Percentiles rank a stretch among this genome's conserved stretches.
Evolutionary conservation across 2,888 invertebrate species (phyloP).

Genomic region (Branchellion lobata): DNA sequence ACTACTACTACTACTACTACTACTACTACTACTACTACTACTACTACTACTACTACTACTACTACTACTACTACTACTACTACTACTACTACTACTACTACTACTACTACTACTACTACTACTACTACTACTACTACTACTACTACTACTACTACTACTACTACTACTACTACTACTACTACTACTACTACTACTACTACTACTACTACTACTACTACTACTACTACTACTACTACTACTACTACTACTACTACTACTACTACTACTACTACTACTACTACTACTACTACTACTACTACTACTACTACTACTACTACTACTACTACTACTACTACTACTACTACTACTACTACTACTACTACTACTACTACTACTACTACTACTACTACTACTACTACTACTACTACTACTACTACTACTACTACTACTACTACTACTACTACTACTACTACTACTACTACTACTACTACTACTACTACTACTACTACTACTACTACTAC

Average conservation of each 20-base stretch:
- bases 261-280: constrained; percentile 28
- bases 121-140: constrained; percentile 28
- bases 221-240: constrained; percentile 28
- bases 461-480: constrained; percentile 25
- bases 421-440: constrained; percentile 19
- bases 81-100: constrained; percentile 15
- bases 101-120: constrained; percentile 19
- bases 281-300: constrained; percentile 17
- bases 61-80: constrained; percentile 15
- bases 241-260: constrained; percentile 29
- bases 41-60: constrained; percentile 17
- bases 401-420: constrained; percentile 29
- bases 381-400: constrained; percentile 28
- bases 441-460: constrained; percentile 11
- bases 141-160: constrained; percentile 22
- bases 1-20: constrained; percentile 28
- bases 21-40: constrained; percentile 25
- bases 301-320: background rate
- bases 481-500: constrained; percentile 21
- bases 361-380: constrained; percentile 29
- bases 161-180: constrained; percentile 24
- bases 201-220: constrained; percentile 24
- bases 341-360: constrained; percentile 5
- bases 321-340: constrained; percentile 13
- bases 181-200: constrained; percentile 25